Conservation (phyloP, 1,140 invertebrate genomes). For the Micrasema minimum region DNA sequence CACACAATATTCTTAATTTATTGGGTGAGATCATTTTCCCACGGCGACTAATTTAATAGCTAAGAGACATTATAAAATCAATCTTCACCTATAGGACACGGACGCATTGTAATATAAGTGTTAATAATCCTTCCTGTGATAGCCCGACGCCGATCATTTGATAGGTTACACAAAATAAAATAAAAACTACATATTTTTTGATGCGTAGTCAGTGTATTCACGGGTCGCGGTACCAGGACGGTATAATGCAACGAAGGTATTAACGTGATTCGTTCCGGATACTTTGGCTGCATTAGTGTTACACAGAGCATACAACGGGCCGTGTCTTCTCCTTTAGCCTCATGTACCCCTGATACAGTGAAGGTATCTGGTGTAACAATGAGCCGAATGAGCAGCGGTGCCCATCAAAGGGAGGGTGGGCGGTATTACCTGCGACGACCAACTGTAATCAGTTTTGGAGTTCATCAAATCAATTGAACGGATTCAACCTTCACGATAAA, state of each 20-base stretch:
- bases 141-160: background rate
- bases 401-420: constrained; percentile 44
- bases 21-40: constrained; percentile 23
- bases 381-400: constrained; percentile 42
- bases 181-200: background rate
- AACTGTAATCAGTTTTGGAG: constrained; percentile 21
- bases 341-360: constrained; percentile 31
- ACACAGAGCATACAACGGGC: constrained; percentile 34
- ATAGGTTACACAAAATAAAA: too few relatives aligned
- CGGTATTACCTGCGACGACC: constrained; percentile 11
- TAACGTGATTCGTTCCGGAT: constrained; percentile 45
- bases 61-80: constrained; percentile 17
- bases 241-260: constrained; percentile 44
- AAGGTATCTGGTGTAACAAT: constrained; percentile 40
- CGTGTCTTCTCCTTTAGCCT: constrained; percentile 31
- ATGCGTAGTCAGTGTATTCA: background rate
- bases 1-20: constrained; percentile 32
- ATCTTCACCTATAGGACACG: constrained; percentile 11
- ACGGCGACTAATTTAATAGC: constrained; percentile 16
- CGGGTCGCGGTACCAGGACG: constrained; percentile 15
- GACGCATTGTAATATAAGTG: constrained; percentile 1
- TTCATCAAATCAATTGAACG: constrained; percentile 25
- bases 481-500: constrained; percentile 9
- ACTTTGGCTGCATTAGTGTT: constrained; percentile 47
- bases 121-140: constrained; percentile 18